phyloP scores from a whole-genome alignment of 2,113 vertebrate species.

The Phyllostomus discolor region DNA sequence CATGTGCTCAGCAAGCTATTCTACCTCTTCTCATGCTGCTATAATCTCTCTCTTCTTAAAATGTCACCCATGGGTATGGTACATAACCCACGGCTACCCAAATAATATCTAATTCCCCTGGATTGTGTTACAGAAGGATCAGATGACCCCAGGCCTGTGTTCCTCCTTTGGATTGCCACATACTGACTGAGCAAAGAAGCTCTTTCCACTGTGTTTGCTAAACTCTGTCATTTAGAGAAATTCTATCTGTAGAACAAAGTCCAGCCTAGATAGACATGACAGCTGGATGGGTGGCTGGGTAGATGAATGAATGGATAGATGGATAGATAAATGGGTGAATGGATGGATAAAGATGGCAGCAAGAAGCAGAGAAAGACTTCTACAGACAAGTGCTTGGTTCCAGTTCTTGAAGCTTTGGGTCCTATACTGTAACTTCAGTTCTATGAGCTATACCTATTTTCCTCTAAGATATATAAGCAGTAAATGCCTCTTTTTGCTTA shows the following conservation, averaged over 20 bases:
- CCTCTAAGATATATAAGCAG: neutral
- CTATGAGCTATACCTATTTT: neutral
- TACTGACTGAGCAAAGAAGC: neutral
- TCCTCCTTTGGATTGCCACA: neutral
- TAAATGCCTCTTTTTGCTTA: neutral
- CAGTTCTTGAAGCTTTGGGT: neutral
- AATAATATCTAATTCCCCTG: neutral
- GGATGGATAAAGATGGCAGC: neutral
- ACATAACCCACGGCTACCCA: neutral
- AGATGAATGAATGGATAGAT: neutral
- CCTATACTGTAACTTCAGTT: neutral
- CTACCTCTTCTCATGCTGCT: neutral
- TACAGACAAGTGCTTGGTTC: neutral
- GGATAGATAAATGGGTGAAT: neutral
- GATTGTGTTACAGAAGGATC: neutral
- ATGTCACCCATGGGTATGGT: neutral
- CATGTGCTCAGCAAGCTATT: neutral
- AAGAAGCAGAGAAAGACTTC: neutral
- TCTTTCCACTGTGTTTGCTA: neutral
- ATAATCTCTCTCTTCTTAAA: neutral
- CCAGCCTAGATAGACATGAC: neutral
- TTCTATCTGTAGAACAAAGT: neutral
- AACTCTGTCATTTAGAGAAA: neutral
- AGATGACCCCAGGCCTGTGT: neutral
- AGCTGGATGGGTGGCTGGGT: neutral